A percentile compares a stretch with the other conserved stretches of the same genome.
Evolutionary conservation across 2,797 vertebrate genomes (phyloP).

Genomic region (Merluccius polli): DNA sequence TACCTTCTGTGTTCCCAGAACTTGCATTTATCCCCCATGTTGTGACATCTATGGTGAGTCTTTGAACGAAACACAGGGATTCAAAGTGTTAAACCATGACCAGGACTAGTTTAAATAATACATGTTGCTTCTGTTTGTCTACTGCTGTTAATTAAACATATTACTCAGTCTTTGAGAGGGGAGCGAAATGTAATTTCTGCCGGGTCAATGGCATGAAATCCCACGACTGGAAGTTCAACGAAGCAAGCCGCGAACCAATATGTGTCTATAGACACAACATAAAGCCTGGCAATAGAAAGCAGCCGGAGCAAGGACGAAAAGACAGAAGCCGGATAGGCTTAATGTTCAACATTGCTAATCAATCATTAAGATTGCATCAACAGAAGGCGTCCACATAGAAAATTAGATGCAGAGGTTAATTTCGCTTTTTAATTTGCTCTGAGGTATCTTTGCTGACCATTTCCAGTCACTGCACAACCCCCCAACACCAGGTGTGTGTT

Average conservation of each 20-base stretch:
- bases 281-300: not conserved
- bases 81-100: not conserved
- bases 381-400: conserved; percentile 28
- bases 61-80: not conserved
- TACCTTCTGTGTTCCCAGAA: conserved; percentile 40
- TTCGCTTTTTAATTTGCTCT: conserved; percentile 27
- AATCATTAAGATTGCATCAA: conserved; percentile 30
- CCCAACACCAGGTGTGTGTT: not conserved
- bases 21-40: conserved; percentile 30
- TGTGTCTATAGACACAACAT: not conserved
- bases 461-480: conserved; percentile 10
- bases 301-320: conserved; percentile 1
- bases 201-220: not conserved
- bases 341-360: conserved; percentile 25
- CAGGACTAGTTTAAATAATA: not conserved
- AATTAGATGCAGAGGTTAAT: conserved; percentile 19
- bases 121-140: not conserved
- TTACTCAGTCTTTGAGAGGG: not conserved
- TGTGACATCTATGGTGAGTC: not conserved
- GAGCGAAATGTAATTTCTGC: not conserved
- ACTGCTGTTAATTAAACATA: not conserved
- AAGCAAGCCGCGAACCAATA: not conserved
- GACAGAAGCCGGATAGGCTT: conserved; percentile 3
- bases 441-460: conserved; percentile 14
- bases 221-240: not conserved